Evolutionary conservation across 2,888 invertebrate genomes (phyloP).

Genomic region (Sesamia inferens): DNA sequence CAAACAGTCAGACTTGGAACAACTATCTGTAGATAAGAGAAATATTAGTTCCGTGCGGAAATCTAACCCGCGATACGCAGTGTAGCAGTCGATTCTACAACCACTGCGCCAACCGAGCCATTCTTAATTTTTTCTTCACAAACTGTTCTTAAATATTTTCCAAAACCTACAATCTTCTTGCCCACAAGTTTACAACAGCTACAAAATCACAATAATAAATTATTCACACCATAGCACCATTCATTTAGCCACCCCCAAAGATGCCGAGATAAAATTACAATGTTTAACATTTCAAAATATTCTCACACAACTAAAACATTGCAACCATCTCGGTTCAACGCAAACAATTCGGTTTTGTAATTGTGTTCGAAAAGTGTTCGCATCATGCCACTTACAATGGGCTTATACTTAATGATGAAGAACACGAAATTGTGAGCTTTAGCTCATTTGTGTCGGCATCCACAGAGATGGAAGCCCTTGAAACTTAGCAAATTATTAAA

Average conservation of each 20-base stretch:
- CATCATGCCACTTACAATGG: constrained; percentile 31
- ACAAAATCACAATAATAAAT: background rate
- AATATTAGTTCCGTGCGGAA: no score
- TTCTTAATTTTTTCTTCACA: no score
- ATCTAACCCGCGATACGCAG: no score
- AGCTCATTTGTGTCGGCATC: constrained; percentile 17
- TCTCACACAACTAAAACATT: constrained; percentile 49
- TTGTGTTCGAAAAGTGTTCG: constrained; percentile 32
- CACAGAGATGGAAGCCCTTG: constrained; percentile 21
- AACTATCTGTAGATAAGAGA: no score
- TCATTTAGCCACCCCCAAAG: constrained; percentile 25
- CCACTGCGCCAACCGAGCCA: no score
- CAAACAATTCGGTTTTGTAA: constrained; percentile 54
- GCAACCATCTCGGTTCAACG: constrained; percentile 32
- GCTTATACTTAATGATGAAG: constrained; percentile 10
- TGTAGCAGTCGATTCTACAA: no score
- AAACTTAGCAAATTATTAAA: background rate
- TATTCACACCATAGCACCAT: background rate
- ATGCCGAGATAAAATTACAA: constrained; percentile 52
- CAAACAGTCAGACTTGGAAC: no score
- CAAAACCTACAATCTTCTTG: background rate
- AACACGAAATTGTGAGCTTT: constrained; percentile 21
- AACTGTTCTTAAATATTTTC: background rate
- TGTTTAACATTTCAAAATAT: constrained; percentile 56
- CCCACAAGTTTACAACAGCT: background rate